Percentiles rank a stretch among this genome's conserved stretches.
These are phyloP conservation scores for Hirundichthys speculiger DNA, from an alignment of 2,113 vertebrate genomes.

Conservation along the genomic window DNA sequence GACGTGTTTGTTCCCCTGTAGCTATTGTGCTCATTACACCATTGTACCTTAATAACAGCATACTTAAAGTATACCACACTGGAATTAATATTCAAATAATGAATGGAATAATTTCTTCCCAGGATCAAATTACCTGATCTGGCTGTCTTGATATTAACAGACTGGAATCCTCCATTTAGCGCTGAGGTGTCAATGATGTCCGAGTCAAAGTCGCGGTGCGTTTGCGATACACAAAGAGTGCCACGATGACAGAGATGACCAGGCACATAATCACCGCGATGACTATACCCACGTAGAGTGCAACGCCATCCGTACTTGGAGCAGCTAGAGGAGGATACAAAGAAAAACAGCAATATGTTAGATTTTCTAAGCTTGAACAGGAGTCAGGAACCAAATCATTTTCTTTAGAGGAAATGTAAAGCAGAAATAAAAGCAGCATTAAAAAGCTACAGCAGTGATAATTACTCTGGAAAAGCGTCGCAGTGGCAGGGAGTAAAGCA, in stretches of 20 bases:
- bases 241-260: constrained; percentile 90
- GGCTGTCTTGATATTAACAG: constrained; percentile 94
- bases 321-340: constrained; percentile 81
- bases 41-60: too few relatives aligned
- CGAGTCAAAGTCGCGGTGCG: constrained; percentile 93
- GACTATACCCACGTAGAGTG: constrained; percentile 91
- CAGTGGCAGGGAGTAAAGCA: not conserved
- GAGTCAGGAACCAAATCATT: not conserved
- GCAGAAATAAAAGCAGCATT: not conserved
- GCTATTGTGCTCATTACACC: too few relatives aligned
- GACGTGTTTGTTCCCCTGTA: too few relatives aligned
- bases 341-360: constrained; percentile 1
- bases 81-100: too few relatives aligned
- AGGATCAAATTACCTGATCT: constrained; percentile 84
- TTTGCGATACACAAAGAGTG: constrained; percentile 95
- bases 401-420: not conserved
- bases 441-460: constrained; percentile 3
- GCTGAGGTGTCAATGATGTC: constrained; percentile 94
- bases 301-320: constrained; percentile 90
- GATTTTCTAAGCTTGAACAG: not conserved
- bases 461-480: not conserved
- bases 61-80: too few relatives aligned
- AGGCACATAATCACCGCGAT: constrained; percentile 94
- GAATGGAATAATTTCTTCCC: constrained; percentile 17
- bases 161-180: constrained; percentile 93